Base-by-base conservation (phyloP, 92 coral and sea anemone genomes). In the Phenganax subtilis region DNA sequence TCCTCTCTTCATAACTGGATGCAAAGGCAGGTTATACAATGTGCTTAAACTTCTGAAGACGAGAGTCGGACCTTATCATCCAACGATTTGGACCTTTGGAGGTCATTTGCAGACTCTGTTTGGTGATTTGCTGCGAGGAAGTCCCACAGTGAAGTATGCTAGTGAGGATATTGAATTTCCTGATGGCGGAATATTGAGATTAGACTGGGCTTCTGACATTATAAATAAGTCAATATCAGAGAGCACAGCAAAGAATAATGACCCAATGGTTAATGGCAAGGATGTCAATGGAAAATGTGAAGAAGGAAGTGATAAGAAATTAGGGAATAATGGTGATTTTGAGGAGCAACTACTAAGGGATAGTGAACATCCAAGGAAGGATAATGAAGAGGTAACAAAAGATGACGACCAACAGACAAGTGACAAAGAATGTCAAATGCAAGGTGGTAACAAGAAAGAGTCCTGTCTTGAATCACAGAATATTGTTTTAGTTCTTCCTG, bases 21-120 rank as follows among this genome's bases (percentile, higher is more conserved):
- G 82, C 2, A 60, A 28, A 51, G 82, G 71, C 2, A 44, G 31
- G 54, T 62, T 77, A 53, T 57, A 57, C 12, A 62, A 60, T 10
- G 54, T 77, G 10, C 56, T 60, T 9, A 28, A 62, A 31, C 28
- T 17, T 53, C 52, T 77, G 52, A 44, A 70, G 16, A 58, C 56
- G 0, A 31, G 62, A 60, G 54, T 64, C 20, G 82, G 82, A 17
- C 16, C 85, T 0, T 93, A 90, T 77, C 90, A 92, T 91, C 93
- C 97, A 1, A 93, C 97, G 15, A 77, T 88, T 16, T 93, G 97
- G 97, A 89, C 96, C 57, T 91, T 78, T 86, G 97, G 92, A 54
- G 97, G 93, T 3, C 88, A 92, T 51, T 79, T 88, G 28, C 96
- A 93, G 82, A 91, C 97, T 28, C 72, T 91, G 54, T 74, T 88